These are phyloP conservation scores for Hydriomena furcata DNA, from an alignment of 2,888 invertebrate genomes.

Conservation along the genomic window DNA sequence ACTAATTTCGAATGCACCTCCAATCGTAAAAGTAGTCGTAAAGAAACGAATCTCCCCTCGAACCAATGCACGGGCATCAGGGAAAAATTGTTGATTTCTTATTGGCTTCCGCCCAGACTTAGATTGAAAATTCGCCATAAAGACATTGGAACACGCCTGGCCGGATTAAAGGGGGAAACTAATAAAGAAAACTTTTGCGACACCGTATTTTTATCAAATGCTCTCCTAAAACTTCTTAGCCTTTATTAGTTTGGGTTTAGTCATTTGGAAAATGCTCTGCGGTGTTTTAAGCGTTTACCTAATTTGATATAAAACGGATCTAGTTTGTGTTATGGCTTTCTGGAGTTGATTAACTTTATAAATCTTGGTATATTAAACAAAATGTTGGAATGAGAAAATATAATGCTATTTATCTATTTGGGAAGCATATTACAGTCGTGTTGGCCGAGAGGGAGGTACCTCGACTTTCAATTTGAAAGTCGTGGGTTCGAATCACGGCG, in stretches of 20 bases:
- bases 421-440: no score
- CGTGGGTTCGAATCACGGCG: no score
- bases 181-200: slow-evolving; percentile 83
- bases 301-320: slow-evolving; percentile 55
- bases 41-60: slow-evolving; percentile 77
- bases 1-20: slow-evolving; percentile 83
- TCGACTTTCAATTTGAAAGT: no score
- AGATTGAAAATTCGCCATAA: slow-evolving; percentile 83
- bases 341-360: slow-evolving; percentile 60
- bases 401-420: slow-evolving; percentile 30
- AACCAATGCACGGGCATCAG: slow-evolving; percentile 78
- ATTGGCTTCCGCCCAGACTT: slow-evolving; percentile 81
- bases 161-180: slow-evolving; percentile 81
- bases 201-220: slow-evolving; percentile 81
- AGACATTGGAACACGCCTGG: slow-evolving; percentile 82
- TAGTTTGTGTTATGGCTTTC: slow-evolving; percentile 51
- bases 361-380: slow-evolving; percentile 46
- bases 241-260: slow-evolving; percentile 73
- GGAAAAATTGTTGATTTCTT: slow-evolving; percentile 82
- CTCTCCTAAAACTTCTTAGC: slow-evolving; percentile 73
- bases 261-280: slow-evolving; percentile 65
- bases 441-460: no score
- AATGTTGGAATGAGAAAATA: slow-evolving; percentile 21
- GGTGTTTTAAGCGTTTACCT: slow-evolving; percentile 54
- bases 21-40: slow-evolving; percentile 83